Evolutionary conservation across 2,797 vertebrate genomes (phyloP), one percentile per base, ranked within the genome.

Genomic region (Rhincodon typus): DNA sequence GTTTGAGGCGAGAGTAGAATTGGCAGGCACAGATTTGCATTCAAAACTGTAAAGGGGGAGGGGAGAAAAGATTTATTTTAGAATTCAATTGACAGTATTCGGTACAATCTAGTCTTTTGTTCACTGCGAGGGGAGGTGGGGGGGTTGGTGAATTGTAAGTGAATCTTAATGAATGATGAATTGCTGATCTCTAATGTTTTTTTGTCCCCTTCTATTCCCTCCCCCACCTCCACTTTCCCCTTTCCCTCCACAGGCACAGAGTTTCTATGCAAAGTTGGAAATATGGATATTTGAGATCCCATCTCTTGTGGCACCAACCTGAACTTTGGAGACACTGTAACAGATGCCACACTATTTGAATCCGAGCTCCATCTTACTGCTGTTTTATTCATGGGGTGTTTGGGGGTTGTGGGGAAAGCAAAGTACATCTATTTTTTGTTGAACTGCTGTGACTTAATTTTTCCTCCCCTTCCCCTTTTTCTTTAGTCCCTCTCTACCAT

Each of bases 201-300:
- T 19, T 50, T 94, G 7, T 94, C 30, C 3, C 25, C 10, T 3
- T 2, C 23, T 27, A 30, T 25, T 42, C 42, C 91, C 4, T 23
- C 86, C 25, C 42, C 42, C 79, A 4, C 38, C 82, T 17, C 82
- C n/a, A 62, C 57, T 62, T 50, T 62, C 13, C 15, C 82, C 42
- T 1, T 42, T 46, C 38, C 12, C 19, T 53, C 27, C 27, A 17
- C 70, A 95, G 94, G 94, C 70, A 77, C 94, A 96, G 97, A 97
- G 97, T 97, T 97, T 97, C 98, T 98, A 98, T 98, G 98, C 98
- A 98, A 98, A 97, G 97, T 96, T 96, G 97, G 97, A 97, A 96
- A 21, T 93, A 66, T 93, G 90, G 90, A 93, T 93, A 42, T 93
- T n/a, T 42, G 90, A n/a, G n/a, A 93, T 57, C 21, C n/a, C 90